These are phyloP conservation scores for Diplazon laetatorius DNA, from an alignment of 2,888 invertebrate genomes.

Conservation along the genomic window DNA sequence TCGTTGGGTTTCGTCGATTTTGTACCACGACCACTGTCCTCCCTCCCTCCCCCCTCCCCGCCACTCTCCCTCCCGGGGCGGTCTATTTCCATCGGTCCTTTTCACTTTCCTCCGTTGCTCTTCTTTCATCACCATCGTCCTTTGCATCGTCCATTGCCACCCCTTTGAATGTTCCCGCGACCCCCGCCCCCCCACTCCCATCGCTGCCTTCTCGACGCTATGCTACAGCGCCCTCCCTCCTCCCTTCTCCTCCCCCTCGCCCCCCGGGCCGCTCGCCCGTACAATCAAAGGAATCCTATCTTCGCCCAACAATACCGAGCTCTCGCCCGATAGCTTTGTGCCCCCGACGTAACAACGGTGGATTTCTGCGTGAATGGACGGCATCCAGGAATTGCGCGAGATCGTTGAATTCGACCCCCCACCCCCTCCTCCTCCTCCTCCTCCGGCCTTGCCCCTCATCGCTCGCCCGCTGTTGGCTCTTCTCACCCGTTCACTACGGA, in stretches of 20 bases:
- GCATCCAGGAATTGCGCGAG: constrained; percentile 60
- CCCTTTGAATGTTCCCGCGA: constrained; percentile 26
- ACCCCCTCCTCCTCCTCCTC: no score
- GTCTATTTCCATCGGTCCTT: constrained; percentile 3
- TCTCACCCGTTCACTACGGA: constrained; percentile 18
- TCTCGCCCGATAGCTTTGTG: constrained; percentile 73
- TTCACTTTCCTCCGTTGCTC: constrained; percentile 5
- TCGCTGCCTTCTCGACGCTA: constrained; percentile 29
- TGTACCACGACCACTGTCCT: constrained; percentile 20
- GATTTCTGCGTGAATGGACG: constrained; percentile 71
- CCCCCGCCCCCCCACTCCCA: background rate
- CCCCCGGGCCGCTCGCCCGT: no score
- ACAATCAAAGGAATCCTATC: constrained; percentile 78
- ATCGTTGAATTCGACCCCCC: constrained; percentile 60
- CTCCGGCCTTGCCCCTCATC: no score
- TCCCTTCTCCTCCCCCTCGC: constrained; percentile 21
- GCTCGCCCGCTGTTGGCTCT: background rate
- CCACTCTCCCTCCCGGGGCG: background rate
- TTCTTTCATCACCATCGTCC: constrained; percentile 27
- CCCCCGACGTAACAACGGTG: constrained; percentile 69
- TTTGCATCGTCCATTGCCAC: constrained; percentile 6
- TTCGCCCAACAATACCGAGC: constrained; percentile 74
- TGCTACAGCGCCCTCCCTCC: constrained; percentile 1
- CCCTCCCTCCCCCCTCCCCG: background rate
- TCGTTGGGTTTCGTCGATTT: constrained; percentile 67